phyloP scores from a whole-genome alignment of 2,113 vertebrate genomes.

The Carlito syrichta region DNA sequence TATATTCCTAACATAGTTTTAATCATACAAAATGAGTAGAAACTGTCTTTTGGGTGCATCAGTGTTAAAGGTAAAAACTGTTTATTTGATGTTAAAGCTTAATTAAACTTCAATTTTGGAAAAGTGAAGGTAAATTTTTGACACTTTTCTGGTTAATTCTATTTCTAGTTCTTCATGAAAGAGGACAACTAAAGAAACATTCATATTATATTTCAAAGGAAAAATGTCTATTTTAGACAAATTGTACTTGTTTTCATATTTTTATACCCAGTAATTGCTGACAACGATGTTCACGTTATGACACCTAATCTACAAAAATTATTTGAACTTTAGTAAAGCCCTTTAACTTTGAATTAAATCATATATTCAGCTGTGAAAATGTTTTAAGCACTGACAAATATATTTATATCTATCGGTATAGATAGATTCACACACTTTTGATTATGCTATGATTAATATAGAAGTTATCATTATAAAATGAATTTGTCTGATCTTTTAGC shows the following conservation, averaged over 20 bases:
- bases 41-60: conserved; percentile 72
- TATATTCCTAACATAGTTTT: conserved; percentile 84
- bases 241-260: conserved; percentile 78
- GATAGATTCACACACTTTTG: conserved; percentile 12
- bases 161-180: conserved; percentile 66
- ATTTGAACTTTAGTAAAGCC: conserved; percentile 76
- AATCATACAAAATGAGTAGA: conserved; percentile 83
- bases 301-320: conserved; percentile 74
- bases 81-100: conserved; percentile 81
- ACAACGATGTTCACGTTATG: conserved; percentile 72
- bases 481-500: conserved; percentile 68
- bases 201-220: conserved; percentile 69
- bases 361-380: conserved; percentile 29
- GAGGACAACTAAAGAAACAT: conserved; percentile 63
- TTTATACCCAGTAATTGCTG: conserved; percentile 78
- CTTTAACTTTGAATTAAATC: conserved; percentile 71
- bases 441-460: conserved; percentile 61
- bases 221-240: conserved; percentile 76
- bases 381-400: conserved; percentile 45
- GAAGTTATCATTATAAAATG: conserved; percentile 68
- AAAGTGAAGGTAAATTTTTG: conserved; percentile 67
- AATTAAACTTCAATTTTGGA: conserved; percentile 69
- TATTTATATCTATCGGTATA: conserved; percentile 54
- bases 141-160: conserved; percentile 58
- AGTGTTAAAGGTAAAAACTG: conserved; percentile 78